Evolutionary conservation across 2,113 vertebrate species (phyloP).

Genomic region (Neomonachus schauinslandi): DNA sequence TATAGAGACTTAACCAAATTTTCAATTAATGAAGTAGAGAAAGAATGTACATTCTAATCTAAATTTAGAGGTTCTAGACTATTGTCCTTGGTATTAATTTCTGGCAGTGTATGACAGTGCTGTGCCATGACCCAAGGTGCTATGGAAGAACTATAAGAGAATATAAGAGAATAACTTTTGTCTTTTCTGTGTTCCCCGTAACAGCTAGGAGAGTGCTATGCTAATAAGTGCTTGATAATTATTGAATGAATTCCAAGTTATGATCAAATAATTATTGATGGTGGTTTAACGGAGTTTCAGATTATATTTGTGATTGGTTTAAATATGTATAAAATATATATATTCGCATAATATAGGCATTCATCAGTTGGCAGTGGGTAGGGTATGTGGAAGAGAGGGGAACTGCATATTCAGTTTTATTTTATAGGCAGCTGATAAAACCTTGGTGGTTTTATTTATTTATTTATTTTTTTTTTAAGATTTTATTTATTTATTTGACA

Average conservation of each 20-base stretch:
- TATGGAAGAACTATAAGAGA: background rate
- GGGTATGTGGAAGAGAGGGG: background rate
- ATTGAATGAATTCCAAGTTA: background rate
- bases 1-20: background rate
- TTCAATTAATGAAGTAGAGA: background rate
- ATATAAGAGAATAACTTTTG: background rate
- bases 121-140: background rate
- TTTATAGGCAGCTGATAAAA: conserved; percentile 29
- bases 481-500: too few species aligned
- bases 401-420: background rate
- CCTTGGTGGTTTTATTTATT: conserved; percentile 7
- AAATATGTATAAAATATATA: background rate
- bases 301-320: conserved; percentile 1
- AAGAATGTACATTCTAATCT: background rate
- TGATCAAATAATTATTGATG: background rate
- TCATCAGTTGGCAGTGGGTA: background rate
- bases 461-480: too few species aligned
- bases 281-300: conserved; percentile 10
- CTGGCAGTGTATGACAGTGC: background rate
- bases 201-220: background rate
- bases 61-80: background rate
- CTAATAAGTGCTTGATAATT: background rate
- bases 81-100: background rate
- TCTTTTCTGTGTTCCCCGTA: background rate
- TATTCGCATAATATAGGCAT: background rate